A percentile compares a stretch with the other conserved stretches of the same genome.
phyloP scores from a whole-genome alignment of 2,888 invertebrate genomes.

The Temnothorax rugatulus region DNA sequence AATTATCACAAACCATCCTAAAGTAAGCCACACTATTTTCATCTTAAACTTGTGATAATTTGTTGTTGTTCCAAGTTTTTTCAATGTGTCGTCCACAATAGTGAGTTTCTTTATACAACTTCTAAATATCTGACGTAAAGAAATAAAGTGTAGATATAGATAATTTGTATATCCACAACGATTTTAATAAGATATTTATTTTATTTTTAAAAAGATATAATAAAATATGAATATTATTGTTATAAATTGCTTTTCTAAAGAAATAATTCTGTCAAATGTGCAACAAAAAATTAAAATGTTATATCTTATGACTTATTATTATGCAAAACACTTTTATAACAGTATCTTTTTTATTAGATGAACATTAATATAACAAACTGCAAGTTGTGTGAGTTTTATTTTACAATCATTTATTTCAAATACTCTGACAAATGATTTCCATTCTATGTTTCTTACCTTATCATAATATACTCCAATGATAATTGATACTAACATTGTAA shows the following conservation, averaged over 20 bases:
- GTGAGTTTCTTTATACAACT: slow-evolving; percentile 14
- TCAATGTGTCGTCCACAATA: slow-evolving; percentile 7
- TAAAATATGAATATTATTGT: not conserved
- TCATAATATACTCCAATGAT: not conserved
- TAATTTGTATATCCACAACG: not conserved
- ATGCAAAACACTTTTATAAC: not conserved
- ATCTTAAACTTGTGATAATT: not conserved
- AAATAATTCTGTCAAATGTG: not conserved
- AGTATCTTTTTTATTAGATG: not conserved
- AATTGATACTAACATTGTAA: not conserved
- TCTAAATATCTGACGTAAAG: not conserved
- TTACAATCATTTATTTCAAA: not conserved
- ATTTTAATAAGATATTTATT: not conserved
- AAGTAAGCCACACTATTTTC: not conserved
- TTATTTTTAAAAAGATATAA: not conserved
- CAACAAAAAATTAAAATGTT: not conserved
- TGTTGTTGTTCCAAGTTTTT: not conserved
- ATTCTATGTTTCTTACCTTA: slow-evolving; percentile 1
- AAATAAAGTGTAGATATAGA: not conserved
- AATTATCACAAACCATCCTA: not conserved
- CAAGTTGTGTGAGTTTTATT: not conserved
- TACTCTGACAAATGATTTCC: not conserved
- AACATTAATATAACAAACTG: not conserved
- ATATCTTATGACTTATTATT: not conserved
- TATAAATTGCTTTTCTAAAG: not conserved